These are phyloP conservation scores for Lasioglossum zephyrum DNA, from an alignment of 2,888 invertebrate species.

Conservation along the genomic window DNA sequence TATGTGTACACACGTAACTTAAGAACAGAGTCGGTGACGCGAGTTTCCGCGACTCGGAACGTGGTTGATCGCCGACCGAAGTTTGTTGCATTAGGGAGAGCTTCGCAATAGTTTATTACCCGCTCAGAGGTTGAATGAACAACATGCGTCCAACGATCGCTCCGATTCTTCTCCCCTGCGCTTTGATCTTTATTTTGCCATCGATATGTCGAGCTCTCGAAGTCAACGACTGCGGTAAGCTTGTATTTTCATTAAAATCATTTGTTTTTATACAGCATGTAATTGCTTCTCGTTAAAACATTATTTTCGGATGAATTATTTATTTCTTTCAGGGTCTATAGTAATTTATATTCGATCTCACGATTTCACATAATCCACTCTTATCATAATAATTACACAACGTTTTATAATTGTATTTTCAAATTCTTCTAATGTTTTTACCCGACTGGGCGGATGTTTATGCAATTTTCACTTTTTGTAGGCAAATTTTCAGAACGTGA, in stretches of 20 bases:
- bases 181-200: slow-evolving; percentile 15
- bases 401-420: no score
- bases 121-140: slow-evolving; percentile 48
- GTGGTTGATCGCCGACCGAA: slow-evolving; percentile 1
- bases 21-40: neutral
- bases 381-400: no score
- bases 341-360: neutral
- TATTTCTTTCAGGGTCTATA: neutral
- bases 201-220: slow-evolving; percentile 35
- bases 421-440: no score
- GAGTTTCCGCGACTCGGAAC: neutral
- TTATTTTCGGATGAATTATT: neutral
- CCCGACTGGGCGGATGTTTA: no score
- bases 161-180: slow-evolving; percentile 21
- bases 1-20: neutral
- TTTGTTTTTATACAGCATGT: neutral
- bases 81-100: slow-evolving; percentile 35
- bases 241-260: neutral
- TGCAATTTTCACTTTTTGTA: no score
- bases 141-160: slow-evolving; percentile 65
- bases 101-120: slow-evolving; percentile 53
- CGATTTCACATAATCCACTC: no score
- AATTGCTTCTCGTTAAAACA: neutral
- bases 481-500: no score
- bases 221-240: slow-evolving; percentile 52